Percentiles rank a stretch among this genome's conserved stretches.
These are phyloP conservation scores for Sclerurus mexicanus DNA, from an alignment of 2,113 vertebrate species.

Conservation along the genomic window DNA sequence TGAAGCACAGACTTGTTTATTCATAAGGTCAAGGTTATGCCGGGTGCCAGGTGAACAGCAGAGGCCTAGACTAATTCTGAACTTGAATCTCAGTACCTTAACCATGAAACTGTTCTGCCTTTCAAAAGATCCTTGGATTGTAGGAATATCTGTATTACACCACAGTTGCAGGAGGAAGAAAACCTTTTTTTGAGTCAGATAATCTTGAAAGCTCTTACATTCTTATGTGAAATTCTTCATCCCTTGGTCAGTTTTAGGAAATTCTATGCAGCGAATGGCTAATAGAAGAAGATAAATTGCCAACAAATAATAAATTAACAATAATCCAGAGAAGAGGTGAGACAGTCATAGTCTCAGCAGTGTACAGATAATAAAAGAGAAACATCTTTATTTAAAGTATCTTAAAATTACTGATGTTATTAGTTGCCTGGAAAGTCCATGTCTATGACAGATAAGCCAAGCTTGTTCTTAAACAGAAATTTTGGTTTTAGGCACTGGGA, in stretches of 20 bases:
- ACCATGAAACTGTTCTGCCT: background rate
- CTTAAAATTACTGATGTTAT: background rate
- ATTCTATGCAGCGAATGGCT: background rate
- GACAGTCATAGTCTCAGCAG: background rate
- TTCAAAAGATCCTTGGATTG: background rate
- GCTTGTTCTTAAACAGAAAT: background rate
- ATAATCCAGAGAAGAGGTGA: background rate
- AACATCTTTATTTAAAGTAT: background rate
- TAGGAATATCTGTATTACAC: background rate
- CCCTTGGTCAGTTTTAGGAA: background rate
- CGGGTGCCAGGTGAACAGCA: background rate
- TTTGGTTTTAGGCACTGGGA: background rate
- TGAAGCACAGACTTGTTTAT: background rate
- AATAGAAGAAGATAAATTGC: background rate
- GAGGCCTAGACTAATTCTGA: background rate
- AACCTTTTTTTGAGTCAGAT: background rate
- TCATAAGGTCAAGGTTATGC: background rate
- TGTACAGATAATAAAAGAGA: background rate
- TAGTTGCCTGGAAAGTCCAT: background rate
- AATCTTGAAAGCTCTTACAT: background rate
- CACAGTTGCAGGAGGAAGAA: background rate
- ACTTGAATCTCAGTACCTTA: background rate
- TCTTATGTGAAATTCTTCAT: background rate
- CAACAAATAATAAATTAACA: background rate
- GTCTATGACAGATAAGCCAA: background rate